A percentile compares a stretch with the other conserved stretches of the same genome.
Conservation (phyloP, 2,888 invertebrate species). For the Trichopoda pennipes region DNA sequence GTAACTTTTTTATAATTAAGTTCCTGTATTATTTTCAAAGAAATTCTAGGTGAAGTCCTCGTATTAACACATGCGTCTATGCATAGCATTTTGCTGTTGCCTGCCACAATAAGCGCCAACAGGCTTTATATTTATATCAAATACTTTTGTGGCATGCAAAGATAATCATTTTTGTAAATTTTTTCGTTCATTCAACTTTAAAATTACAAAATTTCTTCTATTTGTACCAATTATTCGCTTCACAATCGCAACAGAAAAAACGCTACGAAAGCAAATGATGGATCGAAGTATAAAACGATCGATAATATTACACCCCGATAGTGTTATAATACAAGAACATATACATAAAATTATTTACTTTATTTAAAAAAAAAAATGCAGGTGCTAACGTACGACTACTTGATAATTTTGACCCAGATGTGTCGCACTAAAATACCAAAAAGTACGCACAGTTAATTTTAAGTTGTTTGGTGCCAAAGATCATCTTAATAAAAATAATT, state of each 20-base stretch:
- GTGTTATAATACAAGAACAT: constrained; percentile 3
- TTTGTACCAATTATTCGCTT: constrained; percentile 64
- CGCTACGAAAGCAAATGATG: constrained; percentile 51
- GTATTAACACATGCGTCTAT: neutral
- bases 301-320: constrained; percentile 41
- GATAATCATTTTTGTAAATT: constrained; percentile 6
- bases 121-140: constrained; percentile 38
- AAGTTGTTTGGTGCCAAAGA: too few relatives aligned
- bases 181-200: constrained; percentile 35
- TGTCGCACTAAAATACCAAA: too few relatives aligned
- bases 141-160: constrained; percentile 23
- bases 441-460: too few relatives aligned
- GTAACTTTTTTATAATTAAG: too few relatives aligned
- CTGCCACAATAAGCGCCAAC: constrained; percentile 45
- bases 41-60: neutral
- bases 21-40: neutral
- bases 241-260: constrained; percentile 22
- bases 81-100: constrained; percentile 2
- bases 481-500: too few relatives aligned
- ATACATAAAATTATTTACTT: neutral
- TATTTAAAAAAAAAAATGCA: neutral
- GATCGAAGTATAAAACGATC: constrained; percentile 56
- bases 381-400: too few relatives aligned
- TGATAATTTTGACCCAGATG: too few relatives aligned
- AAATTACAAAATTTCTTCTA: constrained; percentile 57